Base-by-base conservation (phyloP, 2,888 invertebrate species). In the Tipula confusa region DNA sequence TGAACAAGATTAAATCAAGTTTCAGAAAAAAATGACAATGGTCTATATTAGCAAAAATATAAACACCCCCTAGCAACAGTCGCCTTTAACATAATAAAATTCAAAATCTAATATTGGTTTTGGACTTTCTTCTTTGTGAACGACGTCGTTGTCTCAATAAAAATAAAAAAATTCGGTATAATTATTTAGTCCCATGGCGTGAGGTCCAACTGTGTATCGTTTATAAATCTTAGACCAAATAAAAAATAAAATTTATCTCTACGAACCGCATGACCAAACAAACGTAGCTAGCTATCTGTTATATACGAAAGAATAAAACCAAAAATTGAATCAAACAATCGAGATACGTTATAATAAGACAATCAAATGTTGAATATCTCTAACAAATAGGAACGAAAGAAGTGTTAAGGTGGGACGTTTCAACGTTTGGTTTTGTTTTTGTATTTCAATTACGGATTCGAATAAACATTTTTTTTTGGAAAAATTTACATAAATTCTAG, bases 311-410 rank as follows among this genome's bases (percentile, higher is more conserved):
- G 48, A 48, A 48, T 9, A 18, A 64, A 64, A 64, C 64, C 64
- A 64, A 64, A 64, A 24, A 64, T 64, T 64, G 24, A 64, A 64
- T 64, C 64, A 64, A 64, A 64, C 64, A 64, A 64, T 64, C 64
- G 64, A 64, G 64, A 64, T 64, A n/a, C n/a, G n/a, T n/a, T n/a
- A n/a, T n/a, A 64, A 64, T 64, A 64, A 64, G 64, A 64, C 64
- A 64, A 64, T 64, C 64, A 64, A 64, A 64, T 11, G 64, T 64
- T 64, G 18, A 2, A 64, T 24, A 64, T 64, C 64, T 64, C 64
- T 64, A 64, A 64, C 64, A 64, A 64, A 64, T 64, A 64, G 64
- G 24, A 64, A 64, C 64, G 64, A 64, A 24, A 48, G 48, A 48
- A 64, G 64, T 64, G 64, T 64, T 64, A 64, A 64, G 64, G 64